phyloP scores from a whole-genome alignment of 2,888 invertebrate species.

The Hyposoter dolosus region DNA sequence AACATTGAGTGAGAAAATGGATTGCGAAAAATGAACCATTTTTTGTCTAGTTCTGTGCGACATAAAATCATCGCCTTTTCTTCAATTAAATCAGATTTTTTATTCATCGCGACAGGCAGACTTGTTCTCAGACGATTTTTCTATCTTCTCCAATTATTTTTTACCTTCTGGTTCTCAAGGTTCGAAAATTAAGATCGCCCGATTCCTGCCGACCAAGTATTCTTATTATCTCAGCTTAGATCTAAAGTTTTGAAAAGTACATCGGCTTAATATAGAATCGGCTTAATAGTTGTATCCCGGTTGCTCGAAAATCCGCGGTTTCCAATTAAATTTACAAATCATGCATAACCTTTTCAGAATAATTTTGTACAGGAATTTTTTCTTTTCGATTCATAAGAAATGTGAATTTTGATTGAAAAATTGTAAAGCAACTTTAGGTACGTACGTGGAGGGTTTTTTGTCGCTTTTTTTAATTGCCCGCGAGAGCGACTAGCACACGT shows the following conservation, averaged over 20 bases:
- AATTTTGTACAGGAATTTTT: not conserved
- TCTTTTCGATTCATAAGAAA: not conserved
- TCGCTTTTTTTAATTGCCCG: not conserved
- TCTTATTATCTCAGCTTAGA: not conserved
- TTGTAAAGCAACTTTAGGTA: no score
- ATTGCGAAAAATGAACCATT: not conserved
- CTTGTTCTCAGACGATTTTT: not conserved
- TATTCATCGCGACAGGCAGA: not conserved
- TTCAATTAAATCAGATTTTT: not conserved
- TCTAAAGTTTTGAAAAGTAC: not conserved
- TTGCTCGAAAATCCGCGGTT: not conserved
- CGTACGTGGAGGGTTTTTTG: not conserved
- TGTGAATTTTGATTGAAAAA: not conserved
- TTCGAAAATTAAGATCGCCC: no score
- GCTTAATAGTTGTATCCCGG: not conserved
- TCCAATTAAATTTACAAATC: not conserved
- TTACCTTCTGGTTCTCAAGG: no score
- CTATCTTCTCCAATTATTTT: not conserved
- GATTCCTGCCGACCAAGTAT: not conserved
- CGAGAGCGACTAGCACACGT: not conserved
- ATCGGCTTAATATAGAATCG: not conserved
- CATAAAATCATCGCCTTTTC: not conserved
- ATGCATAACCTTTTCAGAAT: not conserved
- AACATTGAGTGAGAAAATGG: not conserved
- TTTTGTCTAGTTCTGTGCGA: not conserved